These are phyloP conservation scores for Halictus rubicundus DNA, from an alignment of 1,140 invertebrate genomes.

Conservation along the genomic window DNA sequence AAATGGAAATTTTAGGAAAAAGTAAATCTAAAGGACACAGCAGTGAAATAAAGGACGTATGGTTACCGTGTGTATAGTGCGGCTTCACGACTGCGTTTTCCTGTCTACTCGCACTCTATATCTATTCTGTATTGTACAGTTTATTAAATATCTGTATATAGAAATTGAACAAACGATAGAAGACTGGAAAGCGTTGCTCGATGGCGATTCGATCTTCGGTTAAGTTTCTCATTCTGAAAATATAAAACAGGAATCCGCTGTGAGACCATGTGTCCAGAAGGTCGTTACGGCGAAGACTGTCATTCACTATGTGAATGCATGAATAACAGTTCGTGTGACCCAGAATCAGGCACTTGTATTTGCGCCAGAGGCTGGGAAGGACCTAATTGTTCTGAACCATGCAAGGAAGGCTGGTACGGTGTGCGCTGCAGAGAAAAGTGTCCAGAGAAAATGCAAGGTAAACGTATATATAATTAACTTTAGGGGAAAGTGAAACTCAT, in stretches of 20 bases:
- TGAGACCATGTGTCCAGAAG: conserved; percentile 90
- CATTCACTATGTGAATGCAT: conserved; percentile 89
- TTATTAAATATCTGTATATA: not conserved
- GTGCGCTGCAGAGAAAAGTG: conserved; percentile 90
- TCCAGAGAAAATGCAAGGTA: conserved; percentile 84
- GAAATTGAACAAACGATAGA: not conserved
- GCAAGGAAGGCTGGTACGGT: conserved; percentile 89
- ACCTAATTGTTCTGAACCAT: conserved; percentile 87
- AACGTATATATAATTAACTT: conserved; percentile 47
- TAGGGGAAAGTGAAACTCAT: not conserved
- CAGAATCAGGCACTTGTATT: conserved; percentile 88
- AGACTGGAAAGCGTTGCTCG: not conserved
- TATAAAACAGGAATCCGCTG: conserved; percentile 82
- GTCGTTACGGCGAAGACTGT: conserved; percentile 90
- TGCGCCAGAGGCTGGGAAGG: conserved; percentile 94
- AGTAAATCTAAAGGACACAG: too few relatives aligned
- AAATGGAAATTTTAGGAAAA: too few relatives aligned
- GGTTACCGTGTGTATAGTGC: not conserved
- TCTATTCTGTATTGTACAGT: too few relatives aligned
- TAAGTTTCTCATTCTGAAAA: not conserved
- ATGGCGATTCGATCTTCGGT: conserved; percentile 19
- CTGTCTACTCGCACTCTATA: not conserved
- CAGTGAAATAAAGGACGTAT: too few relatives aligned
- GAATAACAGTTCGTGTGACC: conserved; percentile 93
- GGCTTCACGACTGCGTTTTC: not conserved